Evolutionary conservation across 2,113 vertebrate genomes (phyloP).

Genomic region (Sisor rabdophorus): DNA sequence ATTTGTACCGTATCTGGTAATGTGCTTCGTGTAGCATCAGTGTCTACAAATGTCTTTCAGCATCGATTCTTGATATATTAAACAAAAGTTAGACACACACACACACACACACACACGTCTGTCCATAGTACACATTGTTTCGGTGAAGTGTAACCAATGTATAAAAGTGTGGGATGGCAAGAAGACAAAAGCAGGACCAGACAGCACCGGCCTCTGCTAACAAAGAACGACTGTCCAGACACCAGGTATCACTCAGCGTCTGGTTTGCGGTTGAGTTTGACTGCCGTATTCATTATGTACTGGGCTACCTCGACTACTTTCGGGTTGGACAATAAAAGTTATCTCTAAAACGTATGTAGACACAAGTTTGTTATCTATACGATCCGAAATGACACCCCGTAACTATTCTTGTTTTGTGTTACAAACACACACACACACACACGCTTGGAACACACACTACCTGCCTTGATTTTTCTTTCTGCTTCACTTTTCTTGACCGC

Average conservation of each 20-base stretch:
- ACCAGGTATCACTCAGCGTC: constrained; percentile 21
- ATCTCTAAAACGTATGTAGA: not conserved
- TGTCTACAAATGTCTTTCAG: not conserved
- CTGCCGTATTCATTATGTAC: constrained; percentile 24
- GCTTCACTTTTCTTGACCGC: constrained; percentile 23
- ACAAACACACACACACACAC: too few species aligned
- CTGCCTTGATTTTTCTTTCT: constrained; percentile 27
- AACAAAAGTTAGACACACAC: not conserved
- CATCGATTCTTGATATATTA: not conserved
- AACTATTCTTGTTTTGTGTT: constrained; percentile 9
- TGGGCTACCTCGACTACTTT: constrained; percentile 24
- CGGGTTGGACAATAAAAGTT: not conserved
- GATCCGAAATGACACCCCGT: not conserved
- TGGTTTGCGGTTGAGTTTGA: constrained; percentile 17
- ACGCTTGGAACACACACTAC: not conserved
- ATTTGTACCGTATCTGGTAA: constrained; percentile 14
- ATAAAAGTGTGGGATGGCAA: constrained; percentile 21
- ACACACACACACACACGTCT: not conserved
- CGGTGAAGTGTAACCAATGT: not conserved
- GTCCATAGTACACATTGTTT: not conserved
- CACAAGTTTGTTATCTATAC: not conserved
- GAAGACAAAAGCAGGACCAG: constrained; percentile 9
- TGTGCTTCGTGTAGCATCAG: not conserved
- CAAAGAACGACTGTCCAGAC: constrained; percentile 13
- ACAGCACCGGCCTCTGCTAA: constrained; percentile 3